Conservation (phyloP, 2,797 vertebrate genomes). For the Pangasius krempfi region DNA sequence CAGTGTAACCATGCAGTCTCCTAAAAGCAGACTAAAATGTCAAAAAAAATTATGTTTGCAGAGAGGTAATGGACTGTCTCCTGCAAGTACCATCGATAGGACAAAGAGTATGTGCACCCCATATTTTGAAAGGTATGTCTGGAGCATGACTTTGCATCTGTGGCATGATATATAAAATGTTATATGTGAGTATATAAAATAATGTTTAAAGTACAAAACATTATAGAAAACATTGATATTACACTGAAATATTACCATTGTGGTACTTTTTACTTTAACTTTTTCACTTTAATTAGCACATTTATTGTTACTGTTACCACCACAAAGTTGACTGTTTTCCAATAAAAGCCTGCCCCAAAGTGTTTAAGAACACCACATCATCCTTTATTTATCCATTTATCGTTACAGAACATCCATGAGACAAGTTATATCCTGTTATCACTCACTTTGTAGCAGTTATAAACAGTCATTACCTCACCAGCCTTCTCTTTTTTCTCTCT, state of each 20-base stretch:
- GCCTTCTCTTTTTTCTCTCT: too few relatives aligned
- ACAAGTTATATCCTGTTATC: not conserved
- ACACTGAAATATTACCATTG: not conserved
- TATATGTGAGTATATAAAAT: not conserved
- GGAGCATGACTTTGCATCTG: not conserved
- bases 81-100: conserved; percentile 77
- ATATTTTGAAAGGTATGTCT: conserved; percentile 82
- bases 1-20: not conserved
- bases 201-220: not conserved
- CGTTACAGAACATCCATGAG: not conserved
- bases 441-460: not conserved
- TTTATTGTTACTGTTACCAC: not conserved
- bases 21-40: conserved; percentile 15
- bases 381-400: not conserved
- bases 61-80: conserved; percentile 75
- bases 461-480: not conserved
- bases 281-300: not conserved
- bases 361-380: not conserved
- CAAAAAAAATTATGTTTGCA: conserved; percentile 59
- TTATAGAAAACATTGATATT: not conserved
- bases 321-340: not conserved
- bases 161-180: not conserved
- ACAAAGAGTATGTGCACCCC: conserved; percentile 81
- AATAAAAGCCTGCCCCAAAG: not conserved
- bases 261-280: not conserved